phyloP scores from a whole-genome alignment of 1,140 invertebrate species.

The Coelopa frigida region DNA sequence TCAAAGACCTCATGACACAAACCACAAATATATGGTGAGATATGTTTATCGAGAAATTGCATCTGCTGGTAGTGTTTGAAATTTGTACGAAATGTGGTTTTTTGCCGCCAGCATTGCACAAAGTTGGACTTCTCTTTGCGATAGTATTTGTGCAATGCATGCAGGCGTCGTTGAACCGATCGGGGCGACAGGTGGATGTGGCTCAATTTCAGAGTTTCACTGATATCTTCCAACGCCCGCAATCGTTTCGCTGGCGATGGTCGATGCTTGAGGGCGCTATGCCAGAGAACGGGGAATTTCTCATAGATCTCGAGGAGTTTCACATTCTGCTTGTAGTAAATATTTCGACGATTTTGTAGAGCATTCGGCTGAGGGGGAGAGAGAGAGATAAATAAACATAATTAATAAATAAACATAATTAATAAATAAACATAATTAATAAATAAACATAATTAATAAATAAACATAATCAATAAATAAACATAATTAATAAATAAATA shows the following conservation, averaged over 20 bases:
- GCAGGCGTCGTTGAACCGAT: slow-evolving; percentile 24
- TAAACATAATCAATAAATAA: too few species aligned
- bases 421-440: too few species aligned
- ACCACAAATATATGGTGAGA: slow-evolving; percentile 34
- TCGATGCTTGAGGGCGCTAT: slow-evolving; percentile 24
- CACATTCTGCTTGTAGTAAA: slow-evolving; percentile 24
- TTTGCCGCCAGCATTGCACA: slow-evolving; percentile 28
- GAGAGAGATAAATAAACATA: too few species aligned
- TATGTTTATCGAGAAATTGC: slow-evolving; percentile 35
- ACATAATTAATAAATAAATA: too few species aligned
- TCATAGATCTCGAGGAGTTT: slow-evolving; percentile 33
- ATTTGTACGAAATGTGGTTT: slow-evolving; percentile 16
- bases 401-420: too few species aligned
- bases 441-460: too few species aligned
- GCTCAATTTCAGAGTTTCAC: not conserved
- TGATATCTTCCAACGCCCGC: slow-evolving; percentile 14
- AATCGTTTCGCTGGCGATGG: too few species aligned
- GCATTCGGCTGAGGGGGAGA: not conserved
- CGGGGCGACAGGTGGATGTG: slow-evolving; percentile 24
- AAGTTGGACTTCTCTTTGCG: slow-evolving; percentile 34
- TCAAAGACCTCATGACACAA: slow-evolving; percentile 34
- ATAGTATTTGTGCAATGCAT: slow-evolving; percentile 31
- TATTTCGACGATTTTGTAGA: slow-evolving; percentile 25
- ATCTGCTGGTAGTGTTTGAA: slow-evolving; percentile 32
- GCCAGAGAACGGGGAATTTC: slow-evolving; percentile 34